phyloP scores from a whole-genome alignment of 2,113 vertebrate genomes.

The Synchiropus splendidus region DNA sequence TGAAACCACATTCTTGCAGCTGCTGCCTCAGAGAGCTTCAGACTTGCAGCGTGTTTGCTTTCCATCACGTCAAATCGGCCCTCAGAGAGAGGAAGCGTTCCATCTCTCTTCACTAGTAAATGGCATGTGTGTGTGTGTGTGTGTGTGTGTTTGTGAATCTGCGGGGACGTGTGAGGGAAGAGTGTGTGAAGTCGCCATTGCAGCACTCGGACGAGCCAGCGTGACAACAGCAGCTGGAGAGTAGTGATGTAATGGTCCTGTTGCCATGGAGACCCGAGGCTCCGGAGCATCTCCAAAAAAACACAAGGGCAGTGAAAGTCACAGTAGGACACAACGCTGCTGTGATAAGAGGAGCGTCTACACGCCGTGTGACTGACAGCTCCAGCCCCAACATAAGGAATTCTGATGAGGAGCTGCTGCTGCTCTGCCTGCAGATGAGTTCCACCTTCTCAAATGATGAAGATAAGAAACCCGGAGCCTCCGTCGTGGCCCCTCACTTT shows the following conservation, averaged over 20 bases:
- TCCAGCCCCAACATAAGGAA: too few relatives aligned
- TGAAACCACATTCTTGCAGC: too few relatives aligned
- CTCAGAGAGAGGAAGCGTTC: too few relatives aligned
- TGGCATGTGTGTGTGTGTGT: conserved; percentile 11
- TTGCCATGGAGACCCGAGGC: conserved; percentile 61
- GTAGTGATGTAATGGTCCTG: conserved; percentile 61
- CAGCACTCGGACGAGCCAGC: conserved; percentile 49
- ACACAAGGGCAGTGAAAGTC: conserved; percentile 61
- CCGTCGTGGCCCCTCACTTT: too few relatives aligned
- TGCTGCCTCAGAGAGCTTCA: too few relatives aligned
- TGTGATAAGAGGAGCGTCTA: conserved; percentile 3
- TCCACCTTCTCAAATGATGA: too few relatives aligned
- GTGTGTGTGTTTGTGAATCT: conserved; percentile 3
- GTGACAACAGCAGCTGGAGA: conserved; percentile 53
- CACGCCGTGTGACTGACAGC: background rate
- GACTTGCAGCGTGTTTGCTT: too few relatives aligned
- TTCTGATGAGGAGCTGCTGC: too few relatives aligned
- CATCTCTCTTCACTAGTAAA: conserved; percentile 1
- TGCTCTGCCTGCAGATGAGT: background rate
- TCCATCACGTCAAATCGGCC: too few relatives aligned
- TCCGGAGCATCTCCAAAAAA: conserved; percentile 54
- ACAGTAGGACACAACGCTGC: conserved; percentile 20
- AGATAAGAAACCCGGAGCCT: too few relatives aligned
- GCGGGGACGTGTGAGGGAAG: conserved; percentile 7
- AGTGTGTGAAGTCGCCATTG: conserved; percentile 36